phyloP scores from a whole-genome alignment of 2,888 invertebrate species.

The Halocaridina rubra region DNA sequence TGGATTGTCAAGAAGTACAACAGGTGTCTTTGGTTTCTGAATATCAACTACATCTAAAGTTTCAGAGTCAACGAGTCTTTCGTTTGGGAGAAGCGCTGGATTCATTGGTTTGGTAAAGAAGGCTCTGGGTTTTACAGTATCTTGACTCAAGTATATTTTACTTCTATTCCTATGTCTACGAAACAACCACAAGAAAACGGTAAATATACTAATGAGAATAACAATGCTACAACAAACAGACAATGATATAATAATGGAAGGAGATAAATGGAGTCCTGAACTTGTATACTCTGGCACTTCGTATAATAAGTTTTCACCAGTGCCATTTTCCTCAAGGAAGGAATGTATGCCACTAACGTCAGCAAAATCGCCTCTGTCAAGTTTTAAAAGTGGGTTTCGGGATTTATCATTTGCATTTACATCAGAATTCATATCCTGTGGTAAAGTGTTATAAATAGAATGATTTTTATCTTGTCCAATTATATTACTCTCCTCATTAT shows the following conservation, averaged over 20 bases:
- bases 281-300: slow-evolving; percentile 11
- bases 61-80: background rate
- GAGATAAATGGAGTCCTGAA: background rate
- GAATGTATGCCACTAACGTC: background rate
- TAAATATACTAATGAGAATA: background rate
- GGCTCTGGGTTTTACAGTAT: slow-evolving; percentile 27
- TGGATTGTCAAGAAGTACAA: slow-evolving; percentile 18
- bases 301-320: slow-evolving; percentile 5
- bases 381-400: background rate
- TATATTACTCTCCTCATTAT: background rate
- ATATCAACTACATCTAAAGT: slow-evolving; percentile 12
- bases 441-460: too few relatives aligned
- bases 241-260: slow-evolving; percentile 30
- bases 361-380: background rate
- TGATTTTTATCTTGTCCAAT: background rate
- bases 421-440: background rate
- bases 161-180: slow-evolving; percentile 31
- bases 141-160: slow-evolving; percentile 34
- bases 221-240: slow-evolving; percentile 30
- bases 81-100: slow-evolving; percentile 26
- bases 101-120: slow-evolving; percentile 42
- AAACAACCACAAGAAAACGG: slow-evolving; percentile 18
- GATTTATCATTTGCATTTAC: background rate
- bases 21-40: slow-evolving; percentile 27
- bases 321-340: background rate